Base-by-base conservation (phyloP, 2,113 vertebrate species). In the Thunnus thynnus region DNA sequence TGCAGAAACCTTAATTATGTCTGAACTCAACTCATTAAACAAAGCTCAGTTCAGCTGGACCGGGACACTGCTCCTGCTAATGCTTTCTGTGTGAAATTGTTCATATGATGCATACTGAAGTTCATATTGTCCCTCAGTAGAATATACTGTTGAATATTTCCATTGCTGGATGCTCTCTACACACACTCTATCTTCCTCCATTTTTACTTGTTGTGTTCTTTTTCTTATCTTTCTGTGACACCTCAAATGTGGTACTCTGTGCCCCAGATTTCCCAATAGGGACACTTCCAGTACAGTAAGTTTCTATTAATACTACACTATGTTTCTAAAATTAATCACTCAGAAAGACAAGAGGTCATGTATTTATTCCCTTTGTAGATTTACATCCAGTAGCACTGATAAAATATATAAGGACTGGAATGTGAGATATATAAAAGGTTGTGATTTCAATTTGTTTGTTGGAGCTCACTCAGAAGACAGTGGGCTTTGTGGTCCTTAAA, bases 251-350 rank as follows among this genome's bases (percentile, higher is more conserved):
- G 11, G 3, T 65, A 11, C 66, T 70, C 47, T 60, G 36, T 62
- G 72, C 52, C 79, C 79, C 51, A 80, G 72, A 83, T 76, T 77
- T 85, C 72, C 88, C 74, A 66, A 16, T 4, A 30, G 47, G 66
- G 25, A 70, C 64, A 51, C 55, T 63, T 62, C 41, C 71, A 70
- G 44, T 57, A 66, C 63, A 50, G 20, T 22, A 70, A 58, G 78
- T 58, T 79, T 17, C 85, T 83, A 90, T 86, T 76, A 87, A 85
- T 83, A 81, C 46, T 27, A 13, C 62, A 41, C 22, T 9, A 32
- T 71, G 71, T 68, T 72, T 76, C 79, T 83, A 83, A 76, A 85
- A 72, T 75, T 74, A 84, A 63, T 67, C 54, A 13, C 12, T 32
- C 25, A 46, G 47, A 73, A 16, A 65, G 44, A 70, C 20, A 30